These are phyloP conservation scores for Thymallus thymallus DNA, from an alignment of 2,113 vertebrate genomes.

Conservation along the genomic window DNA sequence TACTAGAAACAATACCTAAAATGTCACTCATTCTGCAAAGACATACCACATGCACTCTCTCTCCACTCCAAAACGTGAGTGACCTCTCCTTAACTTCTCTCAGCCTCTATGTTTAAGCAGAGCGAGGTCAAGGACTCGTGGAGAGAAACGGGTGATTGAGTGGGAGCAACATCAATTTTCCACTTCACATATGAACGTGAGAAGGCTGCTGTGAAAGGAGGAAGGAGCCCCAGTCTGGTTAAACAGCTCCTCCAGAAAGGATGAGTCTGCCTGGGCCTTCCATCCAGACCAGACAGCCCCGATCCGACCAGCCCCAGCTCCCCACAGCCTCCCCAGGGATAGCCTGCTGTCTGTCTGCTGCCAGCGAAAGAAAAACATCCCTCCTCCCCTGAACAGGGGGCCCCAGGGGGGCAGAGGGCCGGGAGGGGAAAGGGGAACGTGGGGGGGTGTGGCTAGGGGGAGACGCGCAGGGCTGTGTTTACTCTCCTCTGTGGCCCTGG, in stretches of 20 bases:
- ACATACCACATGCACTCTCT: conserved; percentile 18
- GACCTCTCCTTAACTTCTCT: conserved; percentile 29
- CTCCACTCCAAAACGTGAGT: conserved; percentile 9
- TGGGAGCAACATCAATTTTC: conserved; percentile 33
- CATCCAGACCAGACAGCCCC: conserved; percentile 40
- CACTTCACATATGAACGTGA: conserved; percentile 34
- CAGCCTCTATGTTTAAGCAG: conserved; percentile 11
- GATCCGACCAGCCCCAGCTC: conserved; percentile 1
- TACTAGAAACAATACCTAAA: conserved; percentile 27
- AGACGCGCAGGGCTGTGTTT: conserved; percentile 56
- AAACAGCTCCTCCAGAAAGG: conserved; percentile 38
- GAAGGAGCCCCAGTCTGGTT: conserved; percentile 26
- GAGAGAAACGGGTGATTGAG: not conserved
- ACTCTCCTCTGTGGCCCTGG: conserved; percentile 58
- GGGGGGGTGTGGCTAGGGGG: conserved; percentile 27
- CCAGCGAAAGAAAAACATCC: conserved; percentile 69
- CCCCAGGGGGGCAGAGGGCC: conserved; percentile 48
- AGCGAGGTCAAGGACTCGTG: conserved; percentile 8
- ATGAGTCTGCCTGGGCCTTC: conserved; percentile 45
- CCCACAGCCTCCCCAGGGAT: conserved; percentile 43
- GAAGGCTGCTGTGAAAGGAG: conserved; percentile 26
- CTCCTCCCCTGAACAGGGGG: conserved; percentile 49
- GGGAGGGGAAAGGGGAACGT: conserved; percentile 27
- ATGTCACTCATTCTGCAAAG: conserved; percentile 26
- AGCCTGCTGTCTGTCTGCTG: conserved; percentile 62